Evolutionary conservation across 1,140 invertebrate genomes (phyloP).

Genomic region (Lepidurus packardi): DNA sequence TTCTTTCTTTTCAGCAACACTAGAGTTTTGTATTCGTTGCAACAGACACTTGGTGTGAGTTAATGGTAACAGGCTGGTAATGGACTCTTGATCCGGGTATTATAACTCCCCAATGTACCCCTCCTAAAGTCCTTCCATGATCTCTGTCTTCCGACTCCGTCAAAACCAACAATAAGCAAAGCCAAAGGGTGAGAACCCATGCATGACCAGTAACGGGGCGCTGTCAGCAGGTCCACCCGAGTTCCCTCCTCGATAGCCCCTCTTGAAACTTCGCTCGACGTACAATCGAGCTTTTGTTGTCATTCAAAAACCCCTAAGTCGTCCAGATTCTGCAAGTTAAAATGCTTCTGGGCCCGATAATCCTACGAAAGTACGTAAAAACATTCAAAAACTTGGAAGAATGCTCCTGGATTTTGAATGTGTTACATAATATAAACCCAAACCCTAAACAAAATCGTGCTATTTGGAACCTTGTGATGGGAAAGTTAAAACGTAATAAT

Average conservation of each 20-base stretch:
- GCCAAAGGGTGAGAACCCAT: not conserved
- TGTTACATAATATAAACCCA: too few species aligned
- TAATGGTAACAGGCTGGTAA: constrained; percentile 17
- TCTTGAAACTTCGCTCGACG: not conserved
- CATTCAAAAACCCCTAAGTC: not conserved
- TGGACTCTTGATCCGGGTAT: constrained; percentile 21
- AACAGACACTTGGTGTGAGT: not conserved
- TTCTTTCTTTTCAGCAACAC: not conserved
- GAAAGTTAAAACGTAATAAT: too few species aligned
- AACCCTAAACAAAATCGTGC: too few species aligned
- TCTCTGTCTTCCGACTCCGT: not conserved
- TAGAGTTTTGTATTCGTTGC: not conserved
- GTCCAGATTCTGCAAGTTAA: not conserved
- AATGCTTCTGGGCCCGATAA: not conserved
- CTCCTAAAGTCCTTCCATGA: not conserved
- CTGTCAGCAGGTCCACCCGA: not conserved
- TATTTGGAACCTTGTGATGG: too few species aligned
- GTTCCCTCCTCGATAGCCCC: not conserved
- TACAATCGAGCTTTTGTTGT: not conserved
- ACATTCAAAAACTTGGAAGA: too few species aligned
- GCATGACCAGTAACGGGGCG: not conserved
- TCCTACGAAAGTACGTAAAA: too few species aligned
- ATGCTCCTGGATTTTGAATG: too few species aligned
- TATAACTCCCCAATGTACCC: not conserved
- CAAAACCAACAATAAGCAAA: not conserved